Evolutionary conservation across 2,888 invertebrate genomes (phyloP).

Genomic region (Agriopis marginaria): DNA sequence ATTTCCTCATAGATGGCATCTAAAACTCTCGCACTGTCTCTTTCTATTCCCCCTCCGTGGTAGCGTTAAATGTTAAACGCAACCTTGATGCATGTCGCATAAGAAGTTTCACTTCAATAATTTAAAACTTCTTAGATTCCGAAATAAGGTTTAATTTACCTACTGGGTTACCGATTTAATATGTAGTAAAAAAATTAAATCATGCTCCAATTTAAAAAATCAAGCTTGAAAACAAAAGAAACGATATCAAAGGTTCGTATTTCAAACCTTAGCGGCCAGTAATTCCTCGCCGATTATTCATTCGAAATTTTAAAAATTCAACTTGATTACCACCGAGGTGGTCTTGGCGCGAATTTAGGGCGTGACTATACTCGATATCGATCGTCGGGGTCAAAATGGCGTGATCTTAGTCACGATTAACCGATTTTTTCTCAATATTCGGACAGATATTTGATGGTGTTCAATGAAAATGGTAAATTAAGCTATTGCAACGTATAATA

Average conservation of each 20-base stretch:
- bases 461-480: constrained; percentile 29
- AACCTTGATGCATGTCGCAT: too few species aligned
- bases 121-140: too few species aligned
- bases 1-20: too few species aligned
- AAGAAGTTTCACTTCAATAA: too few species aligned
- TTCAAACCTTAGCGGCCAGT: constrained; percentile 52
- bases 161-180: not conserved
- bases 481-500: constrained; percentile 32
- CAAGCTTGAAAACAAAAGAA: constrained; percentile 15
- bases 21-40: too few species aligned
- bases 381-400: constrained; percentile 41
- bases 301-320: constrained; percentile 54
- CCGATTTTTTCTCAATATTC: constrained; percentile 37
- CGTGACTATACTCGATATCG: constrained; percentile 42
- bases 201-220: constrained; percentile 43
- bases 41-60: too few species aligned
- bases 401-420: constrained; percentile 44
- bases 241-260: constrained; percentile 40
- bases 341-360: constrained; percentile 64
- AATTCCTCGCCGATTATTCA: constrained; percentile 58
- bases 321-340: constrained; percentile 52
- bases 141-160: too few species aligned
- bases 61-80: too few species aligned
- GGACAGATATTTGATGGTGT: constrained; percentile 27
- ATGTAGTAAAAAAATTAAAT: constrained; percentile 2